Base-by-base conservation (phyloP, 2,888 invertebrate genomes). In the Pollenia amentaria region DNA sequence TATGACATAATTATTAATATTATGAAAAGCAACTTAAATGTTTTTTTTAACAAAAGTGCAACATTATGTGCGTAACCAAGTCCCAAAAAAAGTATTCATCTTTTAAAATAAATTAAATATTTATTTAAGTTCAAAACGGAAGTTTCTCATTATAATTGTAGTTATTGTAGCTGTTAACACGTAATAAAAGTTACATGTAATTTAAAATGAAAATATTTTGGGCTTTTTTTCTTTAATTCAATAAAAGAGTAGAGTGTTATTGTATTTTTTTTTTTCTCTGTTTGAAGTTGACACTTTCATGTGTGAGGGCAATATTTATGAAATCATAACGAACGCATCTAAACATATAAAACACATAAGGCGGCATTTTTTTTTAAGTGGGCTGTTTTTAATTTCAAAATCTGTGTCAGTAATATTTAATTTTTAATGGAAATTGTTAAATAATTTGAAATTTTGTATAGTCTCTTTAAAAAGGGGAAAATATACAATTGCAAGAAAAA, bases 261-360 rank as follows among this genome's bases (percentile, higher is more conserved):
- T 14, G n/a, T 46, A 11, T 48, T 67, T 69, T 70, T 48, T 83
- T n/a, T 78, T 79, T 67, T 57, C 29, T 42, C 48, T 69, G 65
- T 84, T 55, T 29, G 29, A 84, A 72, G 42, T 57, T 82, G 87
- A 88, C 88, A 88, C 85, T 88, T 81, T 84, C 82, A 65, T 72
- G 65, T 38, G 67, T 73, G 60, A 51, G 51, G 11, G 53, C 38
- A 75, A 44, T 84, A 85, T 84, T 84, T 87, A 85, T 87, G 86
- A 79, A 88, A 89, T 87, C 78, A 87, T 64, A 67, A 69, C 57
- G 9, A 18, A 29, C 29, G 75, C 86, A 87, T 88, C 65, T 40
- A 62, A 72, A 69, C 44, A 18, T 18, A 12, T 40, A 70, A 77
- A 81, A 64, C 48, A 12, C 80, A 84, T 70, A 51, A 46, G 70